phyloP scores from a whole-genome alignment of 2,888 invertebrate genomes.

The Cheilosia vernalis region DNA sequence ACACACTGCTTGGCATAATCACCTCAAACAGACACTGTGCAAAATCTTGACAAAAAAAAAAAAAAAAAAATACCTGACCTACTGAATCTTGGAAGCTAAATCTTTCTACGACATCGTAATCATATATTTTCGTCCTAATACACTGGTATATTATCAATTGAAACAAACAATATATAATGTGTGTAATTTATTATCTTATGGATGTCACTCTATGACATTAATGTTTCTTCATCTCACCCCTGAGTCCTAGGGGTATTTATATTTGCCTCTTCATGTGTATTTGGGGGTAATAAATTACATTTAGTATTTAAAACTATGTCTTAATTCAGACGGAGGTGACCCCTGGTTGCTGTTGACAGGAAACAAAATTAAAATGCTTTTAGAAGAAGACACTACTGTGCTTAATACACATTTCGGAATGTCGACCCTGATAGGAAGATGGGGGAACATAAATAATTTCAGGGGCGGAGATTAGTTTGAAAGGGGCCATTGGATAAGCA shows the following conservation, averaged over 20 bases:
- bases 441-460: conserved; percentile 58
- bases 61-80: conserved; percentile 17
- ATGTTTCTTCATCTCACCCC: conserved; percentile 23
- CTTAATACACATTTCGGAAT: conserved; percentile 40
- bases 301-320: conserved; percentile 45
- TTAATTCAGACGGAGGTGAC: conserved; percentile 42
- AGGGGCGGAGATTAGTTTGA: conserved; percentile 35
- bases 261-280: conserved; percentile 11
- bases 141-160: conserved; percentile 24
- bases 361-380: conserved; percentile 51
- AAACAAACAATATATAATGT: not conserved
- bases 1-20: conserved; percentile 4
- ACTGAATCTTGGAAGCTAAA: conserved; percentile 9
- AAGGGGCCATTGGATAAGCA: conserved; percentile 27
- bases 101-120: conserved; percentile 1
- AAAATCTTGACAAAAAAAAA: not conserved
- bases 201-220: conserved; percentile 38
- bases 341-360: conserved; percentile 28
- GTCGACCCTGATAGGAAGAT: conserved; percentile 43
- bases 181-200: conserved; percentile 33
- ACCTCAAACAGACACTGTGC: not conserved
- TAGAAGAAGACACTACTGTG: not conserved
- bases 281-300: conserved; percentile 45
- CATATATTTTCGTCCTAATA: conserved; percentile 8
- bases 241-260: conserved; percentile 4